Evolutionary conservation across 1,140 invertebrate species (phyloP).

Genomic region (Drosophila ercepeae): DNA sequence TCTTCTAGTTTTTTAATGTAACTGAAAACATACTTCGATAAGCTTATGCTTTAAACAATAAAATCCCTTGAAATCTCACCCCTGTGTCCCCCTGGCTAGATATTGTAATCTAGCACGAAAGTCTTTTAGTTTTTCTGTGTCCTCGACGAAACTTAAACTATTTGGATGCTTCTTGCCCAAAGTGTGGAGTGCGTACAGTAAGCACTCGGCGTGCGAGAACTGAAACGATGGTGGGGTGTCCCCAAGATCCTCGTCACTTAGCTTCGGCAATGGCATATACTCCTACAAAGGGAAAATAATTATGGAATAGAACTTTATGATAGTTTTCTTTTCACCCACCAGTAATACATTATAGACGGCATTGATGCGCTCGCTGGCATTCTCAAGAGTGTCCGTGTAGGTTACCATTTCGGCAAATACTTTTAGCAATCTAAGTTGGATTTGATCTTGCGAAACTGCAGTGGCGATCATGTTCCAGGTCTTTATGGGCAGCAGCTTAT

Average conservation of each 20-base stretch:
- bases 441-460: conserved; percentile 87
- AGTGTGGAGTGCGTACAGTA: conserved; percentile 95
- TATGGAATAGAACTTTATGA: too few relatives aligned
- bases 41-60: neutral
- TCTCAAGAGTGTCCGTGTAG: conserved; percentile 90
- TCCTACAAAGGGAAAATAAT: conserved; percentile 84
- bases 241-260: conserved; percentile 86
- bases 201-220: conserved; percentile 96
- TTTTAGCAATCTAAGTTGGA: conserved; percentile 93
- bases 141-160: conserved; percentile 88
- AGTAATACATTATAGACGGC: conserved; percentile 91
- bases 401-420: conserved; percentile 92
- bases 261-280: conserved; percentile 92
- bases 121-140: conserved; percentile 93
- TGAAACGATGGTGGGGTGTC: conserved; percentile 90
- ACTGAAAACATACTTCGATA: conserved; percentile 26
- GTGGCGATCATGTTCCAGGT: conserved; percentile 86
- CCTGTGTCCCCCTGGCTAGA: conserved; percentile 95
- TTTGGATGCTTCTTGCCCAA: conserved; percentile 92
- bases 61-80: conserved; percentile 70
- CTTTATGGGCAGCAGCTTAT: conserved; percentile 90
- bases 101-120: conserved; percentile 95
- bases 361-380: conserved; percentile 89
- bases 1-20: conserved; percentile 96
- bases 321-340: conserved; percentile 86